Evolutionary conservation across 1,140 invertebrate genomes (phyloP).

Genomic region (Hesperophylax magnus): DNA sequence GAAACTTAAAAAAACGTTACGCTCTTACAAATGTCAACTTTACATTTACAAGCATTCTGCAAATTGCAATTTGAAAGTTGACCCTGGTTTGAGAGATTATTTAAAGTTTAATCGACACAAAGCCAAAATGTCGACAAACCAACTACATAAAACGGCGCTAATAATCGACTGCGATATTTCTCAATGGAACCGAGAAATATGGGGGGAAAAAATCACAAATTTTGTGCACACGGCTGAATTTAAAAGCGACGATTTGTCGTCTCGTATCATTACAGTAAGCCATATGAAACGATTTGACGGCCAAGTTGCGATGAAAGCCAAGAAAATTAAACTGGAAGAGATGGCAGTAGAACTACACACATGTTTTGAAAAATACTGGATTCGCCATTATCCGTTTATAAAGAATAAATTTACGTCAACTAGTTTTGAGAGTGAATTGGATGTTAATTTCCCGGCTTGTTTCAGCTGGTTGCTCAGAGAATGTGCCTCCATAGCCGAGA

Average conservation of each 20-base stretch:
- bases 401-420: conserved; percentile 28
- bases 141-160: conserved; percentile 16
- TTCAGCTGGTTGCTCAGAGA: conserved; percentile 72
- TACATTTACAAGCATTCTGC: neutral
- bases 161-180: conserved; percentile 28
- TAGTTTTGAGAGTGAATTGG: conserved; percentile 60
- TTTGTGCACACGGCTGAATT: neutral
- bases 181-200: conserved; percentile 11
- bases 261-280: neutral
- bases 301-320: neutral
- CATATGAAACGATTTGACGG: neutral
- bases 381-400: conserved; percentile 57
- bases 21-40: neutral
- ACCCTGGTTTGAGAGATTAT: conserved; percentile 11
- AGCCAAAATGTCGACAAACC: too few species aligned
- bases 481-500: conserved; percentile 66
- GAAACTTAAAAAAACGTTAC: neutral
- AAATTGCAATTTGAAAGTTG: conserved; percentile 17
- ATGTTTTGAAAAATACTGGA: conserved; percentile 64
- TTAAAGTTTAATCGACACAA: neutral
- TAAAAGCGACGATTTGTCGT: neutral
- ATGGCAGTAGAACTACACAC: conserved; percentile 45
- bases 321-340: conserved; percentile 21
- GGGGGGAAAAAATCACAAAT: neutral
- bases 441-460: conserved; percentile 65